Evolutionary conservation across 1,140 invertebrate species (phyloP).

Genomic region (Heliothis subflexa): DNA sequence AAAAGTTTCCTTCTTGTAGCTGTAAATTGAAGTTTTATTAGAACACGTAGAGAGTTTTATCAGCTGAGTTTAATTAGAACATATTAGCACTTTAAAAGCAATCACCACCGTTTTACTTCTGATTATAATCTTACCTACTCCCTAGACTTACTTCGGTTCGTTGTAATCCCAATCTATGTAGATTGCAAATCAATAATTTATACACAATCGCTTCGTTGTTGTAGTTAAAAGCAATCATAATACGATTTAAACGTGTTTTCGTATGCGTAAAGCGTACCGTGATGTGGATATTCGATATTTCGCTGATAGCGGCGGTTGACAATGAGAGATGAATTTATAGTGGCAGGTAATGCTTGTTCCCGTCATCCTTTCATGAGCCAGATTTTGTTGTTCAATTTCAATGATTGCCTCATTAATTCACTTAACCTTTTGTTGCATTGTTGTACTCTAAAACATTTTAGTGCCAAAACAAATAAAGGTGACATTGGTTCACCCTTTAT

Average conservation of each 20-base stretch:
- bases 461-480: not conserved
- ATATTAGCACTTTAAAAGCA: slow-evolving; percentile 8
- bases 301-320: slow-evolving; percentile 54
- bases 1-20: too few species aligned
- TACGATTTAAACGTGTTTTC: slow-evolving; percentile 60
- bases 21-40: slow-evolving; percentile 1
- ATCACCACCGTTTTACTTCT: slow-evolving; percentile 16
- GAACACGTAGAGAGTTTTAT: not conserved
- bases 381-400: slow-evolving; percentile 25
- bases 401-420: slow-evolving; percentile 26
- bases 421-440: slow-evolving; percentile 6
- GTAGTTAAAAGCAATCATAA: slow-evolving; percentile 56
- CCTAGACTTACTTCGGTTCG: slow-evolving; percentile 5
- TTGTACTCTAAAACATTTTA: slow-evolving; percentile 1
- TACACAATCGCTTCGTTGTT: slow-evolving; percentile 47
- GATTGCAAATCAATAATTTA: slow-evolving; percentile 60
- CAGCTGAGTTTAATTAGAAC: slow-evolving; percentile 9
- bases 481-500: slow-evolving; percentile 18
- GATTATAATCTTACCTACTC: slow-evolving; percentile 23
- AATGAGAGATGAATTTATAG: slow-evolving; percentile 65
- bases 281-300: slow-evolving; percentile 61
- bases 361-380: slow-evolving; percentile 33
- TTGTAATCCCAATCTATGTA: slow-evolving; percentile 47
- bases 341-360: slow-evolving; percentile 46
- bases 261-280: slow-evolving; percentile 61